These are phyloP conservation scores for Nyctalus aviator DNA, from an alignment of 2,797 vertebrate species.

Conservation along the genomic window DNA sequence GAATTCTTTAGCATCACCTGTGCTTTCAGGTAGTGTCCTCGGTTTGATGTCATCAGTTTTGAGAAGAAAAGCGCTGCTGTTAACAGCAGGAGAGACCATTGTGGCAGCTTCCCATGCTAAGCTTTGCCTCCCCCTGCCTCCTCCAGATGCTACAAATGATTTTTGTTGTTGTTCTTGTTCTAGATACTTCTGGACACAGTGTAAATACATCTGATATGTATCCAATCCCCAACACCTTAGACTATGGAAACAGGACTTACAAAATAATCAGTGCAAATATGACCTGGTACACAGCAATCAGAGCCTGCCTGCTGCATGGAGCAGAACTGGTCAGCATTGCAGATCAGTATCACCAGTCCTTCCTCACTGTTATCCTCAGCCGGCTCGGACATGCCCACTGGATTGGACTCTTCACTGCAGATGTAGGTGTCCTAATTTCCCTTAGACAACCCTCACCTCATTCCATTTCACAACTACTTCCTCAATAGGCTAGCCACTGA, in stretches of 20 bases:
- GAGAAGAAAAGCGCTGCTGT: conserved; percentile 10
- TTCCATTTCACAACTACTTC: background rate
- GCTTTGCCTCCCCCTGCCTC: background rate
- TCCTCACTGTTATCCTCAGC: conserved; percentile 94
- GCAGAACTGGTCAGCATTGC: conserved; percentile 94
- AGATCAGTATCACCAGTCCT: conserved; percentile 95
- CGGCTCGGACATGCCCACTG: conserved; percentile 91
- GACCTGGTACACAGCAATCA: conserved; percentile 94
- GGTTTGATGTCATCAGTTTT: conserved; percentile 22
- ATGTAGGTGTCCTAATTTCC: conserved; percentile 88
- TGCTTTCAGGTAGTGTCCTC: background rate
- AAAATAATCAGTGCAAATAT: conserved; percentile 93
- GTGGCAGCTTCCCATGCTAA: background rate
- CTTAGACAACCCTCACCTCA: background rate
- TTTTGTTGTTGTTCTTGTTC: conserved; percentile 69
- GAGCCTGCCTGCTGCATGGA: conserved; percentile 89
- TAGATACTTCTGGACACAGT: conserved; percentile 82
- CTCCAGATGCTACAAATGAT: background rate
- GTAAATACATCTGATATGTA: conserved; percentile 82
- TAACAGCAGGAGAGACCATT: background rate
- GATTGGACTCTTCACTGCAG: conserved; percentile 94
- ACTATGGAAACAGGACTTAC: conserved; percentile 94
- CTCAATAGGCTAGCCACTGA: background rate
- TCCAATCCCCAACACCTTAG: conserved; percentile 89
- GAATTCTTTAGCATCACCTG: background rate